Base-by-base conservation (phyloP, 2,888 invertebrate species). In the Diachrysia chrysitis region DNA sequence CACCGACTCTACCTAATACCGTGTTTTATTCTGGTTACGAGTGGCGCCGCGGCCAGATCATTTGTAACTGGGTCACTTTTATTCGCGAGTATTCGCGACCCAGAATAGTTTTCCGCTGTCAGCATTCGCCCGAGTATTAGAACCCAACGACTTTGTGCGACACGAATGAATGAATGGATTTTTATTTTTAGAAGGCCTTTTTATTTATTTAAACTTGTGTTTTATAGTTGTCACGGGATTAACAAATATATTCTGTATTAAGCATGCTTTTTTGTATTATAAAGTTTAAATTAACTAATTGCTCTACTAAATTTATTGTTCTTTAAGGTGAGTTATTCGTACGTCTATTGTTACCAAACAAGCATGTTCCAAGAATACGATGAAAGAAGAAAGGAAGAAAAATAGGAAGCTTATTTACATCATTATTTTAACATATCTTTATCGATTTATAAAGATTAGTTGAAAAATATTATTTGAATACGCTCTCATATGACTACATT, bases 41-140 rank as follows among this genome's bases (percentile, higher is more conserved):
- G 76, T 79, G 78, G 64, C 65, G 69, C 66, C 73, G 73, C 75
- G 82, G 87, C 84, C 87, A 87, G 88, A 91, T 90, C 89, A 90
- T 89, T 87, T 84, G 89, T 86, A 91, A 90, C 87, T 91, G 75
- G 92, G 92, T 90, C 92, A 88, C 80, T 89, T 89, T 87, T 90
- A 90, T 89, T 87, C 87, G 85, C 85, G 88, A 89, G 87, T 90
- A 90, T 89, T 87, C 87, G 85, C 85, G 88, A 89, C 88, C 89
- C 83, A 87, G 87, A 88, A 90, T 87, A 87, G 84, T 87, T 85
- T 76, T 59, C 79, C 82, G 82, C 83, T 86, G 89, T 87, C 89
- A 89, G 89, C 88, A 81, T 86, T 87, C 81, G 76, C 85, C 82
- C 69, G 82, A 87, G 86, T 83, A 83, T 82, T 72, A 64, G 53